These are phyloP conservation scores for Samia ricini DNA, from an alignment of 1,140 invertebrate genomes.

Conservation along the genomic window DNA sequence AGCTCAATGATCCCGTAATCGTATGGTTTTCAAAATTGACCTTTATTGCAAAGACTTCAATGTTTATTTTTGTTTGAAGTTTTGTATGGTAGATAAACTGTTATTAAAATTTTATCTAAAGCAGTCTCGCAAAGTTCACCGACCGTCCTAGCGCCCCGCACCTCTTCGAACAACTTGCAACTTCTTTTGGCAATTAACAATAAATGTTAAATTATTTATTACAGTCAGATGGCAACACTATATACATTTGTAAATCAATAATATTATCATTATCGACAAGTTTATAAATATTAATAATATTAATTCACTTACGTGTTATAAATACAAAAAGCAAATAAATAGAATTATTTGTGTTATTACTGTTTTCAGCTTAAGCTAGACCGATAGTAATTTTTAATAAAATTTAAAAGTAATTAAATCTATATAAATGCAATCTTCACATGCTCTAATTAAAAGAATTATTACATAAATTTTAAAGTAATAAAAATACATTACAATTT, in stretches of 20 bases:
- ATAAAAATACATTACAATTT: no score
- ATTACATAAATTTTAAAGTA: no score
- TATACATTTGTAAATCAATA: not conserved
- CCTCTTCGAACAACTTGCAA: slow-evolving; percentile 26
- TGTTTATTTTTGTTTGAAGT: not conserved
- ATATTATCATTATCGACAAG: not conserved
- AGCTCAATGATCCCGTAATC: slow-evolving; percentile 72
- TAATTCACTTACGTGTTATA: no score
- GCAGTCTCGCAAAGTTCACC: slow-evolving; percentile 55
- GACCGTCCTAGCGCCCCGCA: slow-evolving; percentile 66
- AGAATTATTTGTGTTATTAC: no score
- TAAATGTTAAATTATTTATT: slow-evolving; percentile 50
- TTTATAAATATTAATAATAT: no score
- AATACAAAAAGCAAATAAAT: no score
- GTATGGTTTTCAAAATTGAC: slow-evolving; percentile 30
- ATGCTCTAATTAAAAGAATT: no score
- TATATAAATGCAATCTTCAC: no score
- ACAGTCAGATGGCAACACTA: slow-evolving; percentile 13
- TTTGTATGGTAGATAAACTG: not conserved
- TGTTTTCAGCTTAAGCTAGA: no score
- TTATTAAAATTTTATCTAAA: not conserved
- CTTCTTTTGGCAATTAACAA: slow-evolving; percentile 69
- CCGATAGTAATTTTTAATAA: no score
- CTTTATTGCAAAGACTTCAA: slow-evolving; percentile 19
- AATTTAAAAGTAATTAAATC: no score